Conservation (phyloP, 2,113 vertebrate genomes). For the Helogale parvula region DNA sequence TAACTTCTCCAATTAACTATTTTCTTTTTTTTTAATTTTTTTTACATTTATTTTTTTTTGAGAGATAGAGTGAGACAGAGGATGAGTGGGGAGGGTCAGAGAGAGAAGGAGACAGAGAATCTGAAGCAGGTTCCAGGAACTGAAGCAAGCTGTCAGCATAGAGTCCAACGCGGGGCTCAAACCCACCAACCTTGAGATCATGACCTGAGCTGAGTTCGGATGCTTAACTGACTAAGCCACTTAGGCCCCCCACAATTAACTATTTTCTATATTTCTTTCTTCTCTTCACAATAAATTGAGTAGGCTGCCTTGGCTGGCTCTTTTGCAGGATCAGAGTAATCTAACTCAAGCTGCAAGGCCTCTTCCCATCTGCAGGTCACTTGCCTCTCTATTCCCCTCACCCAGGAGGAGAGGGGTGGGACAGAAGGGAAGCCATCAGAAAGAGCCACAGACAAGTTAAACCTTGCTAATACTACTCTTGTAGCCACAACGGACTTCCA, state of each 20-base stretch:
- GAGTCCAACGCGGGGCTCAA: too few species aligned
- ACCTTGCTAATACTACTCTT: neutral
- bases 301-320: neutral
- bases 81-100: too few species aligned
- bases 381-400: neutral
- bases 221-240: too few species aligned
- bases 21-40: neutral
- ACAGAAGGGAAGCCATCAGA: neutral
- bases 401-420: neutral
- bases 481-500: neutral
- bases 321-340: neutral
- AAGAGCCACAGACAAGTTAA: neutral
- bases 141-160: too few species aligned
- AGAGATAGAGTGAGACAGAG: too few species aligned
- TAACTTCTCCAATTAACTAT: neutral
- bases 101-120: too few species aligned
- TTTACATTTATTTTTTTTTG: too few species aligned
- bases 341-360: neutral
- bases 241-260: neutral
- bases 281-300: neutral
- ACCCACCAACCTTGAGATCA: too few species aligned
- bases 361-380: neutral
- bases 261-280: constrained; percentile 34
- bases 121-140: too few species aligned
- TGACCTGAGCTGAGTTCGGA: too few species aligned